Evolutionary conservation across 2,797 vertebrate genomes (phyloP), one percentile per base, ranked within the genome.

Genomic region (Chaenodraco wilsoni): DNA sequence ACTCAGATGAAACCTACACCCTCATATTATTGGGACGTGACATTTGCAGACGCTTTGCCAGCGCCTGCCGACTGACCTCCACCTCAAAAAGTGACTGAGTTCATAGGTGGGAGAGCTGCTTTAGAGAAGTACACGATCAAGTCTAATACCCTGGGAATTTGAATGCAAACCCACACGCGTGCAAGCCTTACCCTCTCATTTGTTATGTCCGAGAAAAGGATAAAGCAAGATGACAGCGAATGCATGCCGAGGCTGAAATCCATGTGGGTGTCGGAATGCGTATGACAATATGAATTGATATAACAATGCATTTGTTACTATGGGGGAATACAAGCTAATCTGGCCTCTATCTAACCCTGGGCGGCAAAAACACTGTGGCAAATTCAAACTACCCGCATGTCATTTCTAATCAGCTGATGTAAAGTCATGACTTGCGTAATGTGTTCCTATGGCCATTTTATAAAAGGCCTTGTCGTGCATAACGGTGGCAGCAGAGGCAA

Each of bases 1-100:
- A 16, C 77, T 79, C 80, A 72, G 81, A 73, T 9, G 82, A 93
- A 91, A 92, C 81, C 75, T 66, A 89, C 82, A 91, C 83, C 82
- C 81, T 85, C 54, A 1, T 72, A 69, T 76, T 82, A 84, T 59
- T 74, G 72, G 69, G 72, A 74, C 49, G 44, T 80, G 82, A 88
- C 85, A 79, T 86, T 65, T 77, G 82, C 82, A 83, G 82, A 85
- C 31, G 45, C 79, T 81, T 67, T 76, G 70, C 84, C 74, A 55
- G 69, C 71, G 72, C 61, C 71, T 74, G 78, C 79, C 62, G 75
- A 52, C 76, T 80, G 83, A 89, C 83, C 84, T 82, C 78, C 83
- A 74, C 69, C 79, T 87, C 49, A 51, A 62, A 77, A 72, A 74
- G 72, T 21, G 51, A 62, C 72, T 83, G 46, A 57, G 70, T 70